Evolutionary conservation across 2,888 invertebrate genomes (phyloP).

Genomic region (Rotaria macrura): DNA sequence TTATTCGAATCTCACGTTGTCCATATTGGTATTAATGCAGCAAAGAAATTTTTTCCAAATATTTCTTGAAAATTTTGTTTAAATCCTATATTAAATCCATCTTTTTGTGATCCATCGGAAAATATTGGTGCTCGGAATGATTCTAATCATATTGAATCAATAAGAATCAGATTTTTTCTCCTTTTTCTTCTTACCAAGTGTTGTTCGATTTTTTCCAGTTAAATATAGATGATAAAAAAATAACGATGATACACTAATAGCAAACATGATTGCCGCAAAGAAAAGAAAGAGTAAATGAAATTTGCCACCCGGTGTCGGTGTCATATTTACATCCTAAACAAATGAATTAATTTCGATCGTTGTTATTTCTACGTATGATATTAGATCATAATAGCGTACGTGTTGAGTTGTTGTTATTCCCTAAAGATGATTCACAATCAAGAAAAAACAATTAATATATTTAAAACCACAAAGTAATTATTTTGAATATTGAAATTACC

Average conservation of each 20-base stretch:
- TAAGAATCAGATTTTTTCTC: too few relatives aligned
- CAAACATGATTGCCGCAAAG: conserved; percentile 94
- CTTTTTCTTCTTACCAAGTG: conserved; percentile 63
- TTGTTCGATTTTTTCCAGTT: conserved; percentile 80
- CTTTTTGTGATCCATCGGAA: conserved; percentile 76
- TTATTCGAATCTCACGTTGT: conserved; percentile 61
- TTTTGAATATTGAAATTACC: conserved; percentile 53
- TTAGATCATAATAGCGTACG: too few relatives aligned
- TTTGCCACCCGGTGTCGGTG: conserved; percentile 53
- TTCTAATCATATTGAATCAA: conserved; percentile 58
- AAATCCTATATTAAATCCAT: conserved; percentile 83
- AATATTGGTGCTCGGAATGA: conserved; percentile 92
- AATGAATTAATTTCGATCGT: too few relatives aligned
- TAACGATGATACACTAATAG: conserved; percentile 81
- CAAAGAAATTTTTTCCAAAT: conserved; percentile 72
- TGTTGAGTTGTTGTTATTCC: not conserved
- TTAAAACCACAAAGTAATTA: not conserved
- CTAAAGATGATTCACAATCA: not conserved
- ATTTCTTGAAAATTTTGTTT: conserved; percentile 86
- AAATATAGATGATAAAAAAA: conserved; percentile 93
- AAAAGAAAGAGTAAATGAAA: conserved; percentile 94
- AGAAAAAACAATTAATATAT: not conserved
- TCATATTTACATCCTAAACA: not conserved
- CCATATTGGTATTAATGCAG: conserved; percentile 81
- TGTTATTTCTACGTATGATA: too few relatives aligned